Base-by-base conservation (phyloP, 2,113 vertebrate genomes). In the Platichthys flesus region DNA sequence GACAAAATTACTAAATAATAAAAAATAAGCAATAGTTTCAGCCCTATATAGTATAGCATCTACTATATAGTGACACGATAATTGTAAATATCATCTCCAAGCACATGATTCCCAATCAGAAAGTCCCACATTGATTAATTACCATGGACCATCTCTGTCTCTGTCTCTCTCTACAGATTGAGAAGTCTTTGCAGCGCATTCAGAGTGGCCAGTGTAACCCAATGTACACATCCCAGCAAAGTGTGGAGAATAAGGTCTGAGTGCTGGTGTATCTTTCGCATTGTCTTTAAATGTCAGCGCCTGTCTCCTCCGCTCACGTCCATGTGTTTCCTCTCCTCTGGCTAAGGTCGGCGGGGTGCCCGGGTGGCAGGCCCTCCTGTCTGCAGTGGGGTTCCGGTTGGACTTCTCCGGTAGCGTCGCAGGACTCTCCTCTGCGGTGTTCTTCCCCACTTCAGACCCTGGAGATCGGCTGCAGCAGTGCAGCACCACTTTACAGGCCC, bases 151-250 rank as follows among this genome's bases (percentile, higher is more conserved):
- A 45, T 37, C 35, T 37, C 35, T 47, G 2, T 64, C 55, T 58
- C 7, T 26, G 0, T 55, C 40, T 70, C 28, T 70, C 23, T 55
- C 26, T 12, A 1, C 87, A 98, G 97, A 95, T 98, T 81, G 97
- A 98, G 93, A 99, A 99, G 79, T 98, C 97, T 0, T 59, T 99
- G 88, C 97, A 98, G 94, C 94, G 97, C 21, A 98, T 99, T 85
- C 97, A 98, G 93, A 97, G 96, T 0, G 96, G 97, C 63, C 97
- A 98, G 90, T 96, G 96, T 79, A 98, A 99, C 24, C 95, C 97
- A 57, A 98, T 99, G 97, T 99, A 99, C 81, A 99, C 97, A 0
- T 98, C 97, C 3, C 97, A 98, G 58, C 97, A 98, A 65, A 99
- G 97, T 0, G 97, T 99, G 13, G 97, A 98, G 91, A 98, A 98